Percentiles rank a stretch among this genome's conserved stretches.
phyloP scores from a whole-genome alignment of 2,888 invertebrate genomes.

The Rhingia campestris region DNA sequence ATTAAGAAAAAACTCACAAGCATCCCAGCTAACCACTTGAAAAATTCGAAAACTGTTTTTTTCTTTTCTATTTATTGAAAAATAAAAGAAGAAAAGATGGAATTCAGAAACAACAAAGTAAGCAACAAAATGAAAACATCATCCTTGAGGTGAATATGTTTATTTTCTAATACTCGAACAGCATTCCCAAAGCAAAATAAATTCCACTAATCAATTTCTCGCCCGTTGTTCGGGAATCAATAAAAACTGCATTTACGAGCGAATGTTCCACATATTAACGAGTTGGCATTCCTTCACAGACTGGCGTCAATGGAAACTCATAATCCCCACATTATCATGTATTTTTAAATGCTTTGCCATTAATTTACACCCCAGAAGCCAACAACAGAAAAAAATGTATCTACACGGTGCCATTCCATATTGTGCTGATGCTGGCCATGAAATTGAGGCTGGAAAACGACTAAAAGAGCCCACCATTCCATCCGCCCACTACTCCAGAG shows the following conservation, averaged over 20 bases:
- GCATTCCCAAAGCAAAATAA: slow-evolving; percentile 71
- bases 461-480: slow-evolving; percentile 24
- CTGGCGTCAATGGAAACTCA: slow-evolving; percentile 67
- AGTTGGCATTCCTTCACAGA: slow-evolving; percentile 61
- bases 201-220: slow-evolving; percentile 58
- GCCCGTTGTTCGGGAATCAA: slow-evolving; percentile 61
- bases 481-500: slow-evolving; percentile 64
- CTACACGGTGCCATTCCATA: slow-evolving; percentile 6
- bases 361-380: slow-evolving; percentile 36
- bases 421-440: slow-evolving; percentile 33
- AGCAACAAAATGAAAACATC: slow-evolving; percentile 14
- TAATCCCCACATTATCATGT: slow-evolving; percentile 66
- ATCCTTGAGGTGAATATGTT: slow-evolving; percentile 69
- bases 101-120: background rate
- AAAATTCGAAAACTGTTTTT: too few species aligned
- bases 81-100: background rate
- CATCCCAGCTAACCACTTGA: too few species aligned
- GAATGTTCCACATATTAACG: slow-evolving; percentile 50
- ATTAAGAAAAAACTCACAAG: too few species aligned
- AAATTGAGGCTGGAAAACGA: slow-evolving; percentile 43
- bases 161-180: slow-evolving; percentile 74
- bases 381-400: slow-evolving; percentile 14
- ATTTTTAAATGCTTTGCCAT: slow-evolving; percentile 62
- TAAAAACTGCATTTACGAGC: slow-evolving; percentile 72
- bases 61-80: background rate